Percentiles rank a stretch among this genome's conserved stretches.
Evolutionary conservation across 2,113 vertebrate species (phyloP).

Genomic region (Murina feae): DNA sequence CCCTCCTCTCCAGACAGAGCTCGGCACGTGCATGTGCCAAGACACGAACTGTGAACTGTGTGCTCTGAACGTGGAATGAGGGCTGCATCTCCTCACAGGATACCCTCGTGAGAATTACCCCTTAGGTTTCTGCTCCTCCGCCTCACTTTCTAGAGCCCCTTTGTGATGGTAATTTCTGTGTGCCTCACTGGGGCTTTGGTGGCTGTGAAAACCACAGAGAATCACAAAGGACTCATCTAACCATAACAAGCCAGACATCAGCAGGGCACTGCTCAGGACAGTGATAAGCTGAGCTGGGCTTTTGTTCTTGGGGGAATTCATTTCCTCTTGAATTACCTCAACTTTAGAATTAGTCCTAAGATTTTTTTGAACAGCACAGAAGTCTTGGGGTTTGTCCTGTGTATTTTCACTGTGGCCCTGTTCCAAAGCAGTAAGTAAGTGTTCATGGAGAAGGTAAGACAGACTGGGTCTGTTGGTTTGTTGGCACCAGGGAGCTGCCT

Average conservation of each 20-base stretch:
- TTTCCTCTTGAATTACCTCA: not conserved
- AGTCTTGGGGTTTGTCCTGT: not conserved
- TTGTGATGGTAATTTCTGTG: not conserved
- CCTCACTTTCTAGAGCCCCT: not conserved
- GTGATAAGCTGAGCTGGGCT: not conserved
- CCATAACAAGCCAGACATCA: not conserved
- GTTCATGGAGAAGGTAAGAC: not conserved
- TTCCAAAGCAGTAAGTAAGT: not conserved
- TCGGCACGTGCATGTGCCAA: not conserved
- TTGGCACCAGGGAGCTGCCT: not conserved
- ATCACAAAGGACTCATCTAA: not conserved
- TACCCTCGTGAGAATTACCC: not conserved
- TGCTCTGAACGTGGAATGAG: not conserved
- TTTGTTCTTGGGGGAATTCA: not conserved
- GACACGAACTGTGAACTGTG: too few relatives aligned
- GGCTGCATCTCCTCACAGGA: not conserved
- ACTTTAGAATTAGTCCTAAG: not conserved
- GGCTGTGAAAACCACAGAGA: not conserved
- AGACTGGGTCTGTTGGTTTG: not conserved
- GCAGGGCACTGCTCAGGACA: not conserved
- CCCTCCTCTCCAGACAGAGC: not conserved
- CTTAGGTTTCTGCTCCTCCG: not conserved
- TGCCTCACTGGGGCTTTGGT: not conserved
- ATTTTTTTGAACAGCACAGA: conserved; percentile 19
- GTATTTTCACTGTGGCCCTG: rapidly evolving